Conservation (phyloP, 2,113 vertebrate species). For the Herpetotheres cachinnans region DNA sequence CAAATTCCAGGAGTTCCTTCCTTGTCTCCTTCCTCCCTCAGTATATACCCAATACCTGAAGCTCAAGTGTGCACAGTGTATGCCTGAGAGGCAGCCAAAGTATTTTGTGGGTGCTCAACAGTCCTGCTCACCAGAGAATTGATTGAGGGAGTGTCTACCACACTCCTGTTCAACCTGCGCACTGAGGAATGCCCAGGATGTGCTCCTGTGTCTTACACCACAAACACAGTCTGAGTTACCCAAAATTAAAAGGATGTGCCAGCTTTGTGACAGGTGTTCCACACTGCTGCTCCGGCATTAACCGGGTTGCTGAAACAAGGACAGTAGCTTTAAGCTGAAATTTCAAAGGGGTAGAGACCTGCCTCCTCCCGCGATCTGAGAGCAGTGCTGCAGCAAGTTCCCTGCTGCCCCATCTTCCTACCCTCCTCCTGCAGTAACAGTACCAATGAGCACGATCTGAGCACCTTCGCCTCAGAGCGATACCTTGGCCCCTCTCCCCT, state of each 20-base stretch:
- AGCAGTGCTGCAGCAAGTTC: background rate
- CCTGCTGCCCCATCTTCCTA: background rate
- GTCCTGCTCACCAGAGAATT: background rate
- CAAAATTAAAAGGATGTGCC: background rate
- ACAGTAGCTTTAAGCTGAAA: background rate
- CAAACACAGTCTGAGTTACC: background rate
- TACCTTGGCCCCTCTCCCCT: background rate
- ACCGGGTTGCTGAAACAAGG: background rate
- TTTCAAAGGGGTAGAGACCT: background rate
- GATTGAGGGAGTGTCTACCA: background rate
- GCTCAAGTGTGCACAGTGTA: background rate
- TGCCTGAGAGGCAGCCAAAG: background rate
- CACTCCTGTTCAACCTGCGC: accelerated
- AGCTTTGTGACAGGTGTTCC: background rate
- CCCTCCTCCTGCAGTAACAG: accelerated
- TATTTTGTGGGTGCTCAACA: background rate
- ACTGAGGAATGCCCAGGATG: background rate
- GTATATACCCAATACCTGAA: background rate
- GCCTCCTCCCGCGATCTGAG: background rate
- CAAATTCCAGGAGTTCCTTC: background rate
- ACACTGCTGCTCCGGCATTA: background rate
- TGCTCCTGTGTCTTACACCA: background rate
- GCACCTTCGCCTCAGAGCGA: accelerated
- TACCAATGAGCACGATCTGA: accelerated
- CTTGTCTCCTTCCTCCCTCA: background rate